phyloP scores from a whole-genome alignment of 2,797 vertebrate genomes.

The Sitta carolinensis region DNA sequence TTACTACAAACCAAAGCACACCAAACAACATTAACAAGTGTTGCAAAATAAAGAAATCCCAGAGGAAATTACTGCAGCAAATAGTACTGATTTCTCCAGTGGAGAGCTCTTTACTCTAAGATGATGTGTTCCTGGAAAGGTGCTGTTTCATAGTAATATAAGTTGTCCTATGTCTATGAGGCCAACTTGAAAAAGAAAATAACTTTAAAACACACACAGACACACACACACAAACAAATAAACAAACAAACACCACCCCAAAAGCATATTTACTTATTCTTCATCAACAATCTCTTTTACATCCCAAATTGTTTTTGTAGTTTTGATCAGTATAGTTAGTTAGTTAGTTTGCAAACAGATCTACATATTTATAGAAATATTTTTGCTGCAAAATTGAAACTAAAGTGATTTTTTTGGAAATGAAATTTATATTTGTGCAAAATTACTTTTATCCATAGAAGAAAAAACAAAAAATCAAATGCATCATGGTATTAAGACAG shows the following conservation, averaged over 20 bases:
- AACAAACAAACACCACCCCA: background rate
- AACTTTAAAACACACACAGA: background rate
- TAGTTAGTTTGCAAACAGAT: background rate
- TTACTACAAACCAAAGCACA: background rate
- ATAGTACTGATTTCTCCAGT: background rate
- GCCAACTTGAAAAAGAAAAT: background rate
- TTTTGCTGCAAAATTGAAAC: background rate
- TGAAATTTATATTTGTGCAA: background rate
- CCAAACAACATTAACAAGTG: background rate
- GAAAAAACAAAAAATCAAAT: background rate
- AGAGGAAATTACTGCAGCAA: background rate
- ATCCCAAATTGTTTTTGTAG: accelerated
- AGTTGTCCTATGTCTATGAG: background rate
- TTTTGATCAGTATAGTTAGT: background rate
- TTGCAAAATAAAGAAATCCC: background rate
- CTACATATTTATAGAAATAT: background rate
- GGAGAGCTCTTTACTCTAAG: background rate
- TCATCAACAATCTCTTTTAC: background rate
- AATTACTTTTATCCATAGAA: background rate
- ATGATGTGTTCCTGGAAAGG: background rate
- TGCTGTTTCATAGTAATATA: background rate
- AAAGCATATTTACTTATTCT: background rate
- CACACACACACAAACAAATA: background rate
- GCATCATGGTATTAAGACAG: background rate
- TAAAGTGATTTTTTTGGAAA: background rate